A percentile compares a stretch with the other conserved stretches of the same genome.
Evolutionary conservation across 2,888 invertebrate genomes (phyloP).

Genomic region (Andricus curvator): DNA sequence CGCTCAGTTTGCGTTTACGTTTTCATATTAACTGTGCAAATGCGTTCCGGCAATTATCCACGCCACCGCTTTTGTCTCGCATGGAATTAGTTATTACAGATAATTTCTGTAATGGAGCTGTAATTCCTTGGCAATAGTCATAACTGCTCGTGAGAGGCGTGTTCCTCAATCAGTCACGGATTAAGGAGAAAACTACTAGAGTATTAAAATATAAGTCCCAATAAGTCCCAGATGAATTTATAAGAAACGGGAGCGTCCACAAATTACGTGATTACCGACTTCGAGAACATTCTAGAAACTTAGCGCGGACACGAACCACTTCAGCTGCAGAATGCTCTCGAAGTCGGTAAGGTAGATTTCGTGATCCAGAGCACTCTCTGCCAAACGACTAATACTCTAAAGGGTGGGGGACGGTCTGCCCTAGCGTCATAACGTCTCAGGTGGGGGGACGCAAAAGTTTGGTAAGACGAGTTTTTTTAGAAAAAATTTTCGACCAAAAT

Average conservation of each 20-base stretch:
- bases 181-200: constrained; percentile 25
- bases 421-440: no score
- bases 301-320: no score
- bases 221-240: neutral
- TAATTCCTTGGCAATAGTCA: constrained; percentile 40
- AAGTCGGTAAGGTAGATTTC: no score
- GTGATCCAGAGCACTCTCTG: no score
- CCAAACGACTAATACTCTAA: no score
- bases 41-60: constrained; percentile 41
- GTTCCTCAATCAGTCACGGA: constrained; percentile 31
- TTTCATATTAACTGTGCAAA: constrained; percentile 41
- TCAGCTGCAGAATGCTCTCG: no score
- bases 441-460: no score
- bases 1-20: constrained; percentile 33
- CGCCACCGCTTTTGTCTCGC: constrained; percentile 38
- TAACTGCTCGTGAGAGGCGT: constrained; percentile 20
- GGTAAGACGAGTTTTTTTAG: no score
- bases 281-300: no score
- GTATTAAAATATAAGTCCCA: constrained; percentile 4
- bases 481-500: no score
- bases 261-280: no score
- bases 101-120: constrained; percentile 37
- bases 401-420: no score
- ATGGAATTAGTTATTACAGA: constrained; percentile 40
- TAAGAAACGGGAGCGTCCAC: neutral